A percentile compares a stretch with the other conserved stretches of the same genome.
These are phyloP conservation scores for Anguilla japonica DNA, from an alignment of 2,113 vertebrate genomes.

Conservation along the genomic window DNA sequence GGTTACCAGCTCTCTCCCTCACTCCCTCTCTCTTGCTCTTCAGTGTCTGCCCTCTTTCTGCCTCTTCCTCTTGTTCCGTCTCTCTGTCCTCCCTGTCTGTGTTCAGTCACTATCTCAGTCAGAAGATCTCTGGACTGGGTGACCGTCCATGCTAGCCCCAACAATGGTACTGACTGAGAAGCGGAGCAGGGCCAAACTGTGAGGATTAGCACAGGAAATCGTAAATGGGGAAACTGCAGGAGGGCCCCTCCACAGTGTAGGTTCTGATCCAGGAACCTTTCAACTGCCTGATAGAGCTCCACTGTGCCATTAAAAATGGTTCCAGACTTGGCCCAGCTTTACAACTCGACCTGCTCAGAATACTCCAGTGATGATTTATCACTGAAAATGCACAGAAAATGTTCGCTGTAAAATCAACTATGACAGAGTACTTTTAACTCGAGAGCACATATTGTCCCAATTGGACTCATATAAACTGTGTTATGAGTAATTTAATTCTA, in stretches of 20 bases:
- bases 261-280: not conserved
- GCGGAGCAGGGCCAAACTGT: slow-evolving; percentile 18
- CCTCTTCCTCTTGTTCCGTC: slow-evolving; percentile 33
- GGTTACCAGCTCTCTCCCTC: too few species aligned
- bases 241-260: not conserved
- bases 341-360: not conserved
- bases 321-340: not conserved
- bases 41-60: not conserved
- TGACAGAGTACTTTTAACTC: too few species aligned
- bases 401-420: too few species aligned
- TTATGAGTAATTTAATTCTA: too few species aligned
- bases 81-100: not conserved
- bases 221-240: not conserved
- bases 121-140: slow-evolving; percentile 25
- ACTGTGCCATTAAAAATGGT: not conserved
- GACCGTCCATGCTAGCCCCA: slow-evolving; percentile 24
- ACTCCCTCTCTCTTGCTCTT: too few species aligned
- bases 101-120: slow-evolving; percentile 27
- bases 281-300: slow-evolving; percentile 8
- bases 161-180: slow-evolving; percentile 22
- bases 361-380: not conserved
- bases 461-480: too few species aligned
- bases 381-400: not conserved
- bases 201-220: slow-evolving; percentile 30
- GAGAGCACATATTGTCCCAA: too few species aligned